These are phyloP conservation scores for Rhyacophila evoluta DNA, from an alignment of 2,888 invertebrate species.

Conservation along the genomic window DNA sequence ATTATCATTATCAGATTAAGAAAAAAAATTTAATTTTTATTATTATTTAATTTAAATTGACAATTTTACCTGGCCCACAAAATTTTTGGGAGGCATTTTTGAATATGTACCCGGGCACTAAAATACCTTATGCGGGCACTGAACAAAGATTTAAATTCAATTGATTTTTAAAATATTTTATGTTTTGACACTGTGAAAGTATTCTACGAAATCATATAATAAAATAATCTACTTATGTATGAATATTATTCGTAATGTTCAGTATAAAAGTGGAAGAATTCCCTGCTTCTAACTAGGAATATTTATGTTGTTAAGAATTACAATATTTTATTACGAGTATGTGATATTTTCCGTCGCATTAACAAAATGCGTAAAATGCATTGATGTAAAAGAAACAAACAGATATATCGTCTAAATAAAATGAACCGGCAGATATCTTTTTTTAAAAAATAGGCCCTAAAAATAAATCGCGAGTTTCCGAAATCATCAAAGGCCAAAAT, in stretches of 20 bases:
- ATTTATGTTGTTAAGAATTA: neutral
- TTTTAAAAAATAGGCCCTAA: constrained; percentile 11
- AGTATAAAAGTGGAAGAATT: constrained; percentile 9
- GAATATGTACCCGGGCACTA: no score
- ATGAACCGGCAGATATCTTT: neutral
- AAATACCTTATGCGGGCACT: no score
- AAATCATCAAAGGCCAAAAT: neutral
- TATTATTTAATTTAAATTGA: no score
- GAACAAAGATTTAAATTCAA: no score
- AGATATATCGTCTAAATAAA: neutral
- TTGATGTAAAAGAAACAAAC: neutral
- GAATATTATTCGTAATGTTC: neutral
- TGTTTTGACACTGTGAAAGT: no score
- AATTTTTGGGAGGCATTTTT: no score
- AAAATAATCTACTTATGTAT: neutral
- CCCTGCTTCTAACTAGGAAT: neutral
- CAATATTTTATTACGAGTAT: neutral
- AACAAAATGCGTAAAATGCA: neutral
- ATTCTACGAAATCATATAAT: neutral
- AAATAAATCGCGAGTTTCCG: neutral
- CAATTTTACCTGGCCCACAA: no score
- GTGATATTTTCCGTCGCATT: constrained; percentile 1
- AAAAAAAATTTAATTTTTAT: no score
- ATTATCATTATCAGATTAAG: no score
- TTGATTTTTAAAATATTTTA: no score